Conservation (phyloP, 1,140 invertebrate species). For the Megalonaias nervosa region DNA sequence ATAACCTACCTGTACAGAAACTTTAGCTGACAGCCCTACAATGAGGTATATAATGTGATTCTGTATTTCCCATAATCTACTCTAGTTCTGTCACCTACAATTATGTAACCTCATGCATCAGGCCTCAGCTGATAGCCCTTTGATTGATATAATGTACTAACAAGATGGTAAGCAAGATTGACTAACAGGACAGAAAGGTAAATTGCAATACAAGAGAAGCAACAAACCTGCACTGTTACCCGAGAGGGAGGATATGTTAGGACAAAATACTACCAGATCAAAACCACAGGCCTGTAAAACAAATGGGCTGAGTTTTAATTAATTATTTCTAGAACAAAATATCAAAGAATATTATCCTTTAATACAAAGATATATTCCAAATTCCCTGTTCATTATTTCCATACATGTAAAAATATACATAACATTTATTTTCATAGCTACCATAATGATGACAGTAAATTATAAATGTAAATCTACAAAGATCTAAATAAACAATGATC, state of each 20-base stretch:
- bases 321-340: too few species aligned
- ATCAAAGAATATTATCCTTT: too few species aligned
- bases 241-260: constrained; percentile 75
- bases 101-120: neutral
- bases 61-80: too few species aligned
- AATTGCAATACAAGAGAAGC: neutral
- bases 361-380: too few species aligned
- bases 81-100: neutral
- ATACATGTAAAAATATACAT: too few species aligned
- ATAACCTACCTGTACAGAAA: neutral
- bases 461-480: too few species aligned
- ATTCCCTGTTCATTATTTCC: too few species aligned
- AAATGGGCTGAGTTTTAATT: constrained; percentile 9
- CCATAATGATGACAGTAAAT: too few species aligned
- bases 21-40: neutral
- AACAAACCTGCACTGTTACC: constrained; percentile 46
- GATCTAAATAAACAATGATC: too few species aligned
- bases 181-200: neutral
- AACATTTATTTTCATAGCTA: too few species aligned
- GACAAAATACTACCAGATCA: constrained; percentile 82
- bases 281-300: constrained; percentile 73
- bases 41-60: too few species aligned
- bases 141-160: neutral
- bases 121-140: neutral
- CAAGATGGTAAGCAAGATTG: neutral